Percentiles rank a stretch among this genome's conserved stretches.
phyloP scores from a whole-genome alignment of 1,140 invertebrate genomes.

The Halesus radiatus region DNA sequence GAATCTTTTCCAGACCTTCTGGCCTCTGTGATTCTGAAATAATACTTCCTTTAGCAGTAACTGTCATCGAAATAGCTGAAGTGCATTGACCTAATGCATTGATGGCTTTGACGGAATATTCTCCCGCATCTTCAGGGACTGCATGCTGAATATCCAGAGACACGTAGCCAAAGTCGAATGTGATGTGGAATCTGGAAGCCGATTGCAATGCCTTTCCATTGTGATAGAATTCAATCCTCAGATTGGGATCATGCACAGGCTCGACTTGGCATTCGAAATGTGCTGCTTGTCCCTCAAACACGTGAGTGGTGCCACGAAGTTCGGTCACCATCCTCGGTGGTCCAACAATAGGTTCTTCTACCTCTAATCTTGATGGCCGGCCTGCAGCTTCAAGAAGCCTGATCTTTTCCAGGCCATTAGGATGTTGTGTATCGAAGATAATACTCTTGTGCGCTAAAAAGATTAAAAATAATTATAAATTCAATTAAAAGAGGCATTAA shows the following conservation, averaged over 20 bases:
- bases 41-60: conserved; percentile 89
- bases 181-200: conserved; percentile 91
- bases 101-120: conserved; percentile 91
- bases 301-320: conserved; percentile 85
- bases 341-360: conserved; percentile 83
- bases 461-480: conserved; percentile 52
- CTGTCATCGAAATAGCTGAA: conserved; percentile 84
- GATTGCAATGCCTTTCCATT: conserved; percentile 90
- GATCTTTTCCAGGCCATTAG: conserved; percentile 93
- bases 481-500: conserved; percentile 11
- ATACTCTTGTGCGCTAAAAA: conserved; percentile 83
- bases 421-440: conserved; percentile 92
- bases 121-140: conserved; percentile 93
- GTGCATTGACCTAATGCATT: conserved; percentile 90
- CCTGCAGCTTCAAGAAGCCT: conserved; percentile 89
- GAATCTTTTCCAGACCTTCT: conserved; percentile 95
- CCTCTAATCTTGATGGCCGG: conserved; percentile 81
- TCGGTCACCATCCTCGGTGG: conserved; percentile 88
- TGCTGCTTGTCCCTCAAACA: conserved; percentile 88
- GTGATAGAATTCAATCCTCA: conserved; percentile 92
- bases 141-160: conserved; percentile 92
- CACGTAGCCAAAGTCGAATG: conserved; percentile 96
- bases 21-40: conserved; percentile 95
- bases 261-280: conserved; percentile 94
- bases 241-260: conserved; percentile 90